phyloP scores from a whole-genome alignment of 2,113 vertebrate species.

The Dasyornis broadbenti region DNA sequence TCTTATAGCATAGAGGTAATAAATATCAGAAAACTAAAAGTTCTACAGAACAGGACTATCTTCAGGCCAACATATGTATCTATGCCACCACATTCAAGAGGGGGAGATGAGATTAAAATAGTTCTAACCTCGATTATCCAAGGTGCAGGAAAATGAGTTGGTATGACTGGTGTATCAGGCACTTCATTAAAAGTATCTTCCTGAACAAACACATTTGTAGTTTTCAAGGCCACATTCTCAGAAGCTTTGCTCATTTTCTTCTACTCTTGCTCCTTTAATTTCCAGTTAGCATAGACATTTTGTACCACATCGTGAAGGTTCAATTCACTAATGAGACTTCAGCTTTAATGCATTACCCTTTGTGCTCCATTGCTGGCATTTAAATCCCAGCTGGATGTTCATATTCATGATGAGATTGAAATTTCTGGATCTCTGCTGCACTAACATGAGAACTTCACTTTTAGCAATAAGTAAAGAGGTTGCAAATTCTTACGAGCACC shows the following conservation, averaged over 20 bases:
- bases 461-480: neutral
- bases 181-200: neutral
- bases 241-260: neutral
- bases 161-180: neutral
- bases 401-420: slow-evolving; percentile 20
- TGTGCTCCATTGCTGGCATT: neutral
- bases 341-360: neutral
- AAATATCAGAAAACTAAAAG: neutral
- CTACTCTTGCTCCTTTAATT: neutral
- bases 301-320: neutral
- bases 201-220: neutral
- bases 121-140: neutral
- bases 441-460: neutral
- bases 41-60: neutral
- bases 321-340: neutral
- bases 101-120: neutral
- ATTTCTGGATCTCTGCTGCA: slow-evolving; percentile 12
- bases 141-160: neutral
- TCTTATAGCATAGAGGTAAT: neutral
- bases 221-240: neutral
- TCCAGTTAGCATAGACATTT: neutral
- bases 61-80: neutral
- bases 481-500: neutral
- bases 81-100: neutral
- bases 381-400: slow-evolving; percentile 43